Base-by-base conservation (phyloP, 2,888 invertebrate genomes). In the Antheraea yamamai region DNA sequence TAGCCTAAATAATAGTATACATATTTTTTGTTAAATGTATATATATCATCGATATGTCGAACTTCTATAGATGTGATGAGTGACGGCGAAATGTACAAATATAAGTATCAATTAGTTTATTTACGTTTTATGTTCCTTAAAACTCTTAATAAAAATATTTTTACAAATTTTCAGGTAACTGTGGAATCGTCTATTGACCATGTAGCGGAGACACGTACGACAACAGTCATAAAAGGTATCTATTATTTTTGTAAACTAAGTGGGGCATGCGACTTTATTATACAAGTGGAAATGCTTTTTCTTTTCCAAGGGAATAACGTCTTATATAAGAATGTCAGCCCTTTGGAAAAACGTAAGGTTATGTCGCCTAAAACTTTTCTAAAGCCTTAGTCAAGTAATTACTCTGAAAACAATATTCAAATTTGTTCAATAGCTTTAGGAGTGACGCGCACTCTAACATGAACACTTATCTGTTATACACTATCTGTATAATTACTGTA, bases 151-250 rank as follows among this genome's bases (percentile, higher is more conserved):
- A 3, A 61, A 8, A 23, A 61, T 61, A 23, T 61, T 58, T 20
- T 23, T 23, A 61, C 23, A 12, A 23, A 61, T 30, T 87, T 89
- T 81, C 80, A 92, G 95, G 92, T 91, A 10, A 85, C 89, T 8
- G 91, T 90, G 4, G 85, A 91, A 81, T 85, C 89, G 18, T 80
- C 85, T 14, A 86, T 88, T 20, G 89, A 90, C 77, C 85, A 89
- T 75, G 80, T 85, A 61, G 93, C 92, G 20, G 84, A 90, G 79
- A 81, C 88, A 51, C 88, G 86, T 74, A 85, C 85, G 47, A 84
- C 89, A 23, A 82, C 87, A 79, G 87, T 93, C 6, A 83, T 89
- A 51, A 88, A 90, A 90, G 94, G 94, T 94, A 86, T 47, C 23
- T 35, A 35, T 10, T 20, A 18, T 73, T 23, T n/a, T 68, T 35